phyloP scores from a whole-genome alignment of 2,888 invertebrate genomes.

The Tetrapedia diversipes region DNA sequence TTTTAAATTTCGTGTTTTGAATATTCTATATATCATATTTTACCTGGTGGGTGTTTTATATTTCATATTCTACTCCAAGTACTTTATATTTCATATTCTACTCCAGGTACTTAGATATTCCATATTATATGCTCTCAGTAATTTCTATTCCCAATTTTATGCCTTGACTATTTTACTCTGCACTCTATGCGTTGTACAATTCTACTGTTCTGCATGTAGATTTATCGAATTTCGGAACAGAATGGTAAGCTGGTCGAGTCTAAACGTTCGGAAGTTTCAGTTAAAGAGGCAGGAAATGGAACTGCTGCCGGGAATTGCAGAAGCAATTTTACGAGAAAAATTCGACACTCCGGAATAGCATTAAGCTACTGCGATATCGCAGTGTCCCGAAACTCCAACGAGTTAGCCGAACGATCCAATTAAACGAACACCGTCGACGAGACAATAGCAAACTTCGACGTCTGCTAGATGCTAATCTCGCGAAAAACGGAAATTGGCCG shows the following conservation, averaged over 20 bases:
- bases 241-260: not conserved
- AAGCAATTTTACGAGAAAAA: not conserved
- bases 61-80: no score
- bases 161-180: no score
- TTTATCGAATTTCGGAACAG: not conserved
- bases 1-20: no score
- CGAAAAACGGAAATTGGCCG: slow-evolving; percentile 2
- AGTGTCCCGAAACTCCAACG: not conserved
- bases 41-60: no score
- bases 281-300: not conserved
- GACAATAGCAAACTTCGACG: slow-evolving; percentile 2
- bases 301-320: not conserved
- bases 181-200: no score
- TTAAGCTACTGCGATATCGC: slow-evolving; percentile 1
- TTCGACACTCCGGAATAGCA: not conserved
- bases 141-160: no score
- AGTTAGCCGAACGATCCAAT: slow-evolving; percentile 11
- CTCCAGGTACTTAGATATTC: no score
- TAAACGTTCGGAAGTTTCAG: not conserved
- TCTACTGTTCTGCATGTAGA: not conserved
- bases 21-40: no score
- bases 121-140: no score
- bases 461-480: slow-evolving; percentile 12
- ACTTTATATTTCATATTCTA: no score
- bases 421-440: slow-evolving; percentile 8